Evolutionary conservation across 2,797 vertebrate genomes (phyloP), one percentile per base, ranked within the genome.

Genomic region (Cuculus canorus): DNA sequence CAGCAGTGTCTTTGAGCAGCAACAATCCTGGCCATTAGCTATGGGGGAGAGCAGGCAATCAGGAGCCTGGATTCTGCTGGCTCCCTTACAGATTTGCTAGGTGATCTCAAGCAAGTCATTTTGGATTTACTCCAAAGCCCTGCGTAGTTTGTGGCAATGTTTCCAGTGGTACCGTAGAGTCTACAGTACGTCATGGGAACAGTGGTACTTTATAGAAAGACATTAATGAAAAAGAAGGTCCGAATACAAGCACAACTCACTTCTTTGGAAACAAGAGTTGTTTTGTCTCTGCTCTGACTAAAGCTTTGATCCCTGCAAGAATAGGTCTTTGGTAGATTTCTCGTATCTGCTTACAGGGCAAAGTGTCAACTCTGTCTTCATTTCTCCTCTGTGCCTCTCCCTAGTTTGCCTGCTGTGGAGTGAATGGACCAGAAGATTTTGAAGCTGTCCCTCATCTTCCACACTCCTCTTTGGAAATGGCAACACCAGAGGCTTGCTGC

Each of bases 391-490:
- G 10, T 76, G 15, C 57, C 60, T 56, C n/a, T 64, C 28, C 37
- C 22, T 95, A 99, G 99, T 99, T 99, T 45, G 98, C 98, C 41
- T 99, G 99, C 97, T 99, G 99, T 10, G 99, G 99, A 13, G 98
- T 99, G 54, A 99, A 98, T 0, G 98, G 98, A 41, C 98, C 98
- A 0, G 99, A 99, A 83, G 99, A 99, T 96, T 99, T 99, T 21
- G 98, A 98, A 94, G 96, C 97, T 17, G 98, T 98, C 30, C 97
- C 98, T 9, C 94, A 88, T 14, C 98, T 98, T 84, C 97, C 97
- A 22, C 95, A 97, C n/a, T 96, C 98, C 73, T 96, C 97, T 66
- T 92, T 89, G 8, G 96, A 75, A 21, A 97, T 97, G 19, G 64
- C 60, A 1, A 98, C 97, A 14, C 99, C 99, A 0, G 99, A 99